These are phyloP conservation scores for Benthosema pterotum DNA, from an alignment of 2,797 vertebrate species.

Conservation along the genomic window DNA sequence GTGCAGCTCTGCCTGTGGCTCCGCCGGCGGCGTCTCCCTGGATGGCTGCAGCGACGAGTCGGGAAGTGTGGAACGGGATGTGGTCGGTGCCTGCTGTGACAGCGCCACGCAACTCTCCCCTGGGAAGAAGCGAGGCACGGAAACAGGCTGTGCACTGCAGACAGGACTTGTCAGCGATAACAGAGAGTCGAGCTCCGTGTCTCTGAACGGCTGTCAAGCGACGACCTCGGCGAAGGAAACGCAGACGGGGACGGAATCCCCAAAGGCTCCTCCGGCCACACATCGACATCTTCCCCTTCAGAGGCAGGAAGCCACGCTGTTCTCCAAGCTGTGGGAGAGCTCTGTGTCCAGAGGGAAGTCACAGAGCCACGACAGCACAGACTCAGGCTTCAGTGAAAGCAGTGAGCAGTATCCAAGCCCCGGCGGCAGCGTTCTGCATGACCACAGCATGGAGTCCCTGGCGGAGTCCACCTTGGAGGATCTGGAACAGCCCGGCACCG, in stretches of 20 bases:
- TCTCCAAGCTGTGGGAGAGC: conserved; percentile 84
- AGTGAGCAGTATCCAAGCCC: conserved; percentile 86
- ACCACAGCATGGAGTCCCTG: conserved; percentile 82
- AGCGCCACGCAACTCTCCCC: conserved; percentile 13
- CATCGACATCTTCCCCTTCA: conserved; percentile 79
- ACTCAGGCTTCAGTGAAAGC: conserved; percentile 95
- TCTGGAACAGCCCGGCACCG: conserved; percentile 42
- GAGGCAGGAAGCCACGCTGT: conserved; percentile 84
- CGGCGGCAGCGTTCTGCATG: conserved; percentile 67
- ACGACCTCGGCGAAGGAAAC: conserved; percentile 30
- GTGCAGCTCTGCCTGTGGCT: conserved; percentile 57
- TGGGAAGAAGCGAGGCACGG: conserved; percentile 25
- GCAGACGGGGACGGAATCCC: conserved; percentile 2
- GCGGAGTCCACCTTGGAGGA: conserved; percentile 63
- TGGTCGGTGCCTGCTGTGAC: conserved; percentile 23
- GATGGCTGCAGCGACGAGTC: conserved; percentile 59
- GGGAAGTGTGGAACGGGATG: conserved; percentile 47
- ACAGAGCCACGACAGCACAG: conserved; percentile 88
- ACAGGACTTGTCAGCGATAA: conserved; percentile 42
- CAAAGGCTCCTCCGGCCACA: conserved; percentile 36
- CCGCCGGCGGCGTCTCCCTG: conserved; percentile 60
- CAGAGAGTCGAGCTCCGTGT: conserved; percentile 32
- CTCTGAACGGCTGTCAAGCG: conserved; percentile 31
- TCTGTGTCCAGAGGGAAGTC: conserved; percentile 71
- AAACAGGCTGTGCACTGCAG: conserved; percentile 39